Conservation (phyloP, 2,113 vertebrate species). For the Psittacus erithacus region DNA sequence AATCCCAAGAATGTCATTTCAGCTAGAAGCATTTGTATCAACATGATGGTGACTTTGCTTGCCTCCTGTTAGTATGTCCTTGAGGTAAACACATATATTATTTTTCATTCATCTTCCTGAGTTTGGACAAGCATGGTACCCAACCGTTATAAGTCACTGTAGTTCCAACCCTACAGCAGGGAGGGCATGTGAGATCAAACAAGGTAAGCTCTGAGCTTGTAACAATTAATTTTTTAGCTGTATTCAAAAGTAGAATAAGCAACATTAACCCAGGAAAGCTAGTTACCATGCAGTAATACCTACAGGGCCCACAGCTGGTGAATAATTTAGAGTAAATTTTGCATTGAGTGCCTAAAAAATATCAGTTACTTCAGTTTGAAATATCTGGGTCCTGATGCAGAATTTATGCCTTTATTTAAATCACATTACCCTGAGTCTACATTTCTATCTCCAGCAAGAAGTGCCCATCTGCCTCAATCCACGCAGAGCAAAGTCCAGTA, state of each 20-base stretch:
- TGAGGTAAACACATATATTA: conserved; percentile 3
- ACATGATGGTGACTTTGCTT: conserved; percentile 21
- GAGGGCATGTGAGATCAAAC: conserved; percentile 17
- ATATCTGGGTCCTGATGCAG: background rate
- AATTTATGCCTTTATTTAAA: background rate
- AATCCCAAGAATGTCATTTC: conserved; percentile 9
- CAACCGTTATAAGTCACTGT: background rate
- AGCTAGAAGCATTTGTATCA: background rate
- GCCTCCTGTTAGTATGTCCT: conserved; percentile 15
- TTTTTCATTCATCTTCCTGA: conserved; percentile 36
- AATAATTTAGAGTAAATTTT: conserved; percentile 53
- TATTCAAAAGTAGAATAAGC: conserved; percentile 33
- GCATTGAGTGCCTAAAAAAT: background rate
- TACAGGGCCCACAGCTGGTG: background rate
- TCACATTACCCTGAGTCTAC: background rate
- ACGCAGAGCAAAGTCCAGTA: background rate
- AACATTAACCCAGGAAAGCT: conserved; percentile 29
- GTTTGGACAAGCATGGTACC: background rate
- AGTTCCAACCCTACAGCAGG: background rate
- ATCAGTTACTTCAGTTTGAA: conserved; percentile 20
- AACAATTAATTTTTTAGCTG: conserved; percentile 58
- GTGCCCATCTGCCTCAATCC: background rate
- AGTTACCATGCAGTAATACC: conserved; percentile 20
- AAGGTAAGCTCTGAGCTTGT: conserved; percentile 37
- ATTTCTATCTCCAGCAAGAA: background rate